A percentile compares a stretch with the other conserved stretches of the same genome.
phyloP scores from a whole-genome alignment of 2,797 vertebrate genomes.

The Chelmon rostratus region DNA sequence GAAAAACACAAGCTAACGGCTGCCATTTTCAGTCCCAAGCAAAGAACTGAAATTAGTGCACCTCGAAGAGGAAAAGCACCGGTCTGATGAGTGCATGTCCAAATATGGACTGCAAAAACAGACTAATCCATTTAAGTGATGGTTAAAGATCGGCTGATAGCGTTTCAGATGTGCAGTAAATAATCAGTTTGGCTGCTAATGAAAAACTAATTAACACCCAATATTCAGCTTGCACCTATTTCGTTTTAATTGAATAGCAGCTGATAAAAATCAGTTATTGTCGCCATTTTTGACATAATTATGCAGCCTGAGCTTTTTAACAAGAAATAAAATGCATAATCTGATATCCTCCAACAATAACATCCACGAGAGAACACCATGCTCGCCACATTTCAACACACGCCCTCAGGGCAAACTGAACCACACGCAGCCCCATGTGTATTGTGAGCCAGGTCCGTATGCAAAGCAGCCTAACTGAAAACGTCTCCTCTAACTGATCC shows the following conservation, averaged over 20 bases:
- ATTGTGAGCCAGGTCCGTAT: constrained; percentile 53
- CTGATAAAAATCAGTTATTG: neutral
- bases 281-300: neutral
- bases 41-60: neutral
- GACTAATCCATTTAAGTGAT: too few species aligned
- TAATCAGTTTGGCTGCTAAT: too few species aligned
- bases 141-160: too few species aligned
- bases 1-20: neutral
- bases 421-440: neutral
- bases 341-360: neutral
- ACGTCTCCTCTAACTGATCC: constrained; percentile 24
- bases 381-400: neutral
- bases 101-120: neutral
- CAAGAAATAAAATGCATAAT: neutral
- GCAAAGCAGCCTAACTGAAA: constrained; percentile 78
- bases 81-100: neutral
- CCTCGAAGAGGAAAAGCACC: neutral
- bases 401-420: neutral
- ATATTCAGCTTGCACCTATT: neutral
- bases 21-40: constrained; percentile 7
- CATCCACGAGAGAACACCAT: neutral
- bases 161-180: too few species aligned
- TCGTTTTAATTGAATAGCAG: neutral
- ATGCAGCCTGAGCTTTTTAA: neutral
- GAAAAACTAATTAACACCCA: neutral